Evolutionary conservation across 2,888 invertebrate genomes (phyloP).

Genomic region (Elaeidobius kamerunicus): DNA sequence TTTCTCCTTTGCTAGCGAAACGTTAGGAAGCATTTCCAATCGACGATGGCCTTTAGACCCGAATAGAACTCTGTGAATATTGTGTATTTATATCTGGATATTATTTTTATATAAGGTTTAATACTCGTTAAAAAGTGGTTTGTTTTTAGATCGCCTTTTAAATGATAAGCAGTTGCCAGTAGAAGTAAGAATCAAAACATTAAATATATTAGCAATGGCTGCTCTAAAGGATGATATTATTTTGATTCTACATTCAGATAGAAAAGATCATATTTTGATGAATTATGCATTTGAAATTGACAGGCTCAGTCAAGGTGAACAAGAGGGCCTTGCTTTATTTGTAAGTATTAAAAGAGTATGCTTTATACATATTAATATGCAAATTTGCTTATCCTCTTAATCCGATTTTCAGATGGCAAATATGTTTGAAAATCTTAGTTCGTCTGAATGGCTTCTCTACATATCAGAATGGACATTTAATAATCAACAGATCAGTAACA

Average conservation of each 20-base stretch:
- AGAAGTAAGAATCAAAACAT: slow-evolving; percentile 61
- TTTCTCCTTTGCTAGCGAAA: too few relatives aligned
- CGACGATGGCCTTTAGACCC: too few relatives aligned
- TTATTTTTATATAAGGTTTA: too few relatives aligned
- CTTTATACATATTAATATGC: slow-evolving; percentile 3
- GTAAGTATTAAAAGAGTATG: slow-evolving; percentile 57
- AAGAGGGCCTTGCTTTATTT: slow-evolving; percentile 75
- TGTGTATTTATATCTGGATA: too few relatives aligned
- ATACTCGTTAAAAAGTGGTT: too few relatives aligned
- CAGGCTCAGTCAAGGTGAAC: slow-evolving; percentile 68
- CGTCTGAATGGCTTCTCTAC: slow-evolving; percentile 90
- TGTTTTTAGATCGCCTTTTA: slow-evolving; percentile 57
- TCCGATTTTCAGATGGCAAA: slow-evolving; percentile 69
- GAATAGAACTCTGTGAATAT: too few relatives aligned
- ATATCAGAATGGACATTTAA: slow-evolving; percentile 88
- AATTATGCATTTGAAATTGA: slow-evolving; percentile 82
- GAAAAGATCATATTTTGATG: slow-evolving; percentile 84
- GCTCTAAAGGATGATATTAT: slow-evolving; percentile 88
- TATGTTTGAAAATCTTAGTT: slow-evolving; percentile 83
- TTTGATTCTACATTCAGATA: slow-evolving; percentile 84
- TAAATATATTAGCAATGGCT: slow-evolving; percentile 71
- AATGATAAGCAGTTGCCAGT: slow-evolving; percentile 58
- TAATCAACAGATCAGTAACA: slow-evolving; percentile 78
- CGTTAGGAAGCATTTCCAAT: too few relatives aligned
- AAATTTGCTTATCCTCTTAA: neutral